A percentile compares a stretch with the other conserved stretches of the same genome.
Conservation (phyloP, 2,888 invertebrate genomes). For the Eutolmus rufibarbis region DNA sequence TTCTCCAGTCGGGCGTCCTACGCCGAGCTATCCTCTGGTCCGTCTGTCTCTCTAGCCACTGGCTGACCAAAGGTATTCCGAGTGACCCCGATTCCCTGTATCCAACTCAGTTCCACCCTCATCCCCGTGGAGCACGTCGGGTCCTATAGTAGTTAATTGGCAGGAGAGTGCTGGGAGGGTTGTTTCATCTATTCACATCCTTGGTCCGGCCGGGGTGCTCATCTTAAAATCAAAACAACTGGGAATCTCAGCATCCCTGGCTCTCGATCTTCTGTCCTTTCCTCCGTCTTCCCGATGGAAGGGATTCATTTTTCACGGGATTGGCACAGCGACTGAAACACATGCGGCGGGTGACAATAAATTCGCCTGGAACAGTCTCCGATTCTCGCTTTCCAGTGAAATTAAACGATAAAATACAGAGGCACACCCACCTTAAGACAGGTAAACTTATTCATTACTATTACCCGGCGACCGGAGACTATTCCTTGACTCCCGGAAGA, state of each 20-base stretch:
- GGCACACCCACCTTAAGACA: conserved; percentile 25
- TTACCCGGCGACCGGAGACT: neutral
- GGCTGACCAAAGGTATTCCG: neutral
- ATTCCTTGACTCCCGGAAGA: neutral
- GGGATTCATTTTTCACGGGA: neutral
- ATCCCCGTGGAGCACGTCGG: neutral
- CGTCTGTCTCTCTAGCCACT: neutral
- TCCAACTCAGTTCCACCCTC: neutral
- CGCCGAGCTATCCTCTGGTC: neutral
- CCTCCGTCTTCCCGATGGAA: neutral
- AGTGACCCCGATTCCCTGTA: neutral
- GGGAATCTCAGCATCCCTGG: neutral
- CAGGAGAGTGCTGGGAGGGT: neutral
- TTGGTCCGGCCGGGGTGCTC: neutral
- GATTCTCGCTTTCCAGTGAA: conserved; percentile 41
- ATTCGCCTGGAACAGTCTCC: conserved; percentile 45
- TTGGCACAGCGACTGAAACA: neutral
- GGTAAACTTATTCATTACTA: conserved; percentile 26
- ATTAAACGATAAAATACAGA: conserved; percentile 45
- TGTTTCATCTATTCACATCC: neutral
- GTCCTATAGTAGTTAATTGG: neutral
- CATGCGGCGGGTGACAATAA: conserved; percentile 33
- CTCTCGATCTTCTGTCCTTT: neutral
- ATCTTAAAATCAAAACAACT: conserved; percentile 12
- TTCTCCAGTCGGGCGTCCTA: neutral